phyloP scores from a whole-genome alignment of 2,888 invertebrate species.

The Apamea crenata region DNA sequence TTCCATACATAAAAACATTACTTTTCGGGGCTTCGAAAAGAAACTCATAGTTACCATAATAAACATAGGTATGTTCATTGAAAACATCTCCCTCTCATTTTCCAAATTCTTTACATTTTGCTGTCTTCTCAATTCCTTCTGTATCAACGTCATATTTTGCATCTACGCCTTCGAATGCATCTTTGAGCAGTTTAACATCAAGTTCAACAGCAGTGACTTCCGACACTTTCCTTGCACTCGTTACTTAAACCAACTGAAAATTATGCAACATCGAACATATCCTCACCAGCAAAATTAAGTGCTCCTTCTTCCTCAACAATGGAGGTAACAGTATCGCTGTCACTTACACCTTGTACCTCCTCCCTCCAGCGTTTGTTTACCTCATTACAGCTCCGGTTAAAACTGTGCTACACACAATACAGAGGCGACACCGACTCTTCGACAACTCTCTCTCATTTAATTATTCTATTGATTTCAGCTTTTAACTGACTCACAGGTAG shows the following conservation, averaged over 20 bases:
- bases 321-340: conserved; percentile 44
- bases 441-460: conserved; percentile 67
- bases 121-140: neutral
- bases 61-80: neutral
- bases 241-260: conserved; percentile 28
- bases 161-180: neutral
- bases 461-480: conserved; percentile 60
- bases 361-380: conserved; percentile 79
- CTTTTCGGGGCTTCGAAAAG: neutral
- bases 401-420: conserved; percentile 79
- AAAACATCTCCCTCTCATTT: neutral
- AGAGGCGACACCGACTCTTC: conserved; percentile 75
- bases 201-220: neutral
- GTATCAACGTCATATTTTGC: neutral
- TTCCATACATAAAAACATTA: neutral
- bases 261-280: conserved; percentile 25
- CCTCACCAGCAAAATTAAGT: conserved; percentile 38
- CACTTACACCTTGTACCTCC: conserved; percentile 66
- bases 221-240: conserved; percentile 10
- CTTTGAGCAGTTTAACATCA: neutral
- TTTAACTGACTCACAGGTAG: conserved; percentile 47
- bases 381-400: conserved; percentile 83
- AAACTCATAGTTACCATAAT: neutral
- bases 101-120: neutral
- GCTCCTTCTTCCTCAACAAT: conserved; percentile 31